Evolutionary conservation across 1,140 invertebrate species (phyloP).

Genomic region (Aphelenchoides besseyi): DNA sequence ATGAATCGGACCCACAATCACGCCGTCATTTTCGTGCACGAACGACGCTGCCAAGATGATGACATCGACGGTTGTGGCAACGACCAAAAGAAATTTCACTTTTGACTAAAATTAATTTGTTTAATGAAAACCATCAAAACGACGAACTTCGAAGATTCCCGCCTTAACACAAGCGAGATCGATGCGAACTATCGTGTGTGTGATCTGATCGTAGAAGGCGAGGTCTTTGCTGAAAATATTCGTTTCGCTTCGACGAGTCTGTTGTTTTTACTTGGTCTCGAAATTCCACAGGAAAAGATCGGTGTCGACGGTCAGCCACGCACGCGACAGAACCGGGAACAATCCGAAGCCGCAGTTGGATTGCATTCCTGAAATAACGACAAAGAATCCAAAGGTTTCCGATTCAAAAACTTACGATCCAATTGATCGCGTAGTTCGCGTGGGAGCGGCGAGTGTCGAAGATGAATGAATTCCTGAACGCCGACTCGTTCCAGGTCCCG

Average conservation of each 20-base stretch:
- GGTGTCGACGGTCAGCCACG: constrained; percentile 94
- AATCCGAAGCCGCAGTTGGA: constrained; percentile 91
- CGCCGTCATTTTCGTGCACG: constrained; percentile 63
- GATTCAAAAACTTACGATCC: neutral
- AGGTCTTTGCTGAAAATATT: constrained; percentile 58
- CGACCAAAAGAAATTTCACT: constrained; percentile 83
- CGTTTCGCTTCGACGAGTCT: neutral
- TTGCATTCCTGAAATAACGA: constrained; percentile 74
- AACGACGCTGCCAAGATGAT: constrained; percentile 79
- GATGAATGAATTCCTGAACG: constrained; percentile 36
- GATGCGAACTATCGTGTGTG: constrained; percentile 62
- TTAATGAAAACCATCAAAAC: neutral
- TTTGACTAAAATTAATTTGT: constrained; percentile 68
- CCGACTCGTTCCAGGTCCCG: constrained; percentile 27
- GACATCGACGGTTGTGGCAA: constrained; percentile 88
- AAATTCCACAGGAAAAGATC: constrained; percentile 96
- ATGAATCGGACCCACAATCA: constrained; percentile 17
- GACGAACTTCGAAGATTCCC: constrained; percentile 48
- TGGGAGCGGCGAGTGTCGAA: constrained; percentile 45
- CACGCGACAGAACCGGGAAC: constrained; percentile 88
- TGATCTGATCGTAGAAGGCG: constrained; percentile 63
- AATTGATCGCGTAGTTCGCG: constrained; percentile 36
- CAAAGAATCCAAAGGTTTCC: neutral
- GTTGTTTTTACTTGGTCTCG: constrained; percentile 72
- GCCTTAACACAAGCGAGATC: constrained; percentile 57